A percentile compares a stretch with the other conserved stretches of the same genome.
These are phyloP conservation scores for Buceros bicornis DNA, from an alignment of 2,797 vertebrate genomes.

Conservation along the genomic window DNA sequence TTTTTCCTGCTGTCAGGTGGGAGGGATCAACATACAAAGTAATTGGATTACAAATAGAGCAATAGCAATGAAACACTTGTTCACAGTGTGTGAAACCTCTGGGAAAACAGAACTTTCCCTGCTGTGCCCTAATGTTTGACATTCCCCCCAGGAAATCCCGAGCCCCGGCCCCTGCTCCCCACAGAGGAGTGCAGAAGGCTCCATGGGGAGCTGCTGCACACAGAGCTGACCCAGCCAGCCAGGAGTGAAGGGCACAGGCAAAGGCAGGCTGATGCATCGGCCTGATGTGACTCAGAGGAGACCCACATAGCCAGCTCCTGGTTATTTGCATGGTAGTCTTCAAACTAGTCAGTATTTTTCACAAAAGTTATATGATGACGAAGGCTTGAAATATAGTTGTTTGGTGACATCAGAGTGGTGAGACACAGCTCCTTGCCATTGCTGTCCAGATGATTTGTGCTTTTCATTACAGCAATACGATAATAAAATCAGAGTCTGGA, in stretches of 20 bases:
- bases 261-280: not conserved
- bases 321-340: not conserved
- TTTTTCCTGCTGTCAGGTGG: not conserved
- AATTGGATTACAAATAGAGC: not conserved
- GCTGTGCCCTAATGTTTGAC: not conserved
- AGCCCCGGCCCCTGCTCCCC: not conserved
- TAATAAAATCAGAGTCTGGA: conserved; percentile 54
- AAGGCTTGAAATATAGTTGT: not conserved
- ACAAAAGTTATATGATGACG: not conserved
- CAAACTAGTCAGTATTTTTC: not conserved
- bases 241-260: conserved; percentile 14
- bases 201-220: rapidly evolving
- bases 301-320: not conserved
- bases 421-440: conserved; percentile 25
- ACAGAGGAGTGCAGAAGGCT: not conserved
- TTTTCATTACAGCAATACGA: conserved; percentile 61
- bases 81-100: not conserved
- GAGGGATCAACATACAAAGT: not conserved
- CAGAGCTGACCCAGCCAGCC: not conserved
- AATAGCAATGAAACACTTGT: not conserved
- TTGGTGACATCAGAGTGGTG: not conserved
- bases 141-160: not conserved
- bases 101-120: not conserved
- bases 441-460: conserved; percentile 63
- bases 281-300: not conserved